These are phyloP conservation scores for Dendrocopos noguchii DNA, from an alignment of 2,113 vertebrate genomes.

Conservation along the genomic window DNA sequence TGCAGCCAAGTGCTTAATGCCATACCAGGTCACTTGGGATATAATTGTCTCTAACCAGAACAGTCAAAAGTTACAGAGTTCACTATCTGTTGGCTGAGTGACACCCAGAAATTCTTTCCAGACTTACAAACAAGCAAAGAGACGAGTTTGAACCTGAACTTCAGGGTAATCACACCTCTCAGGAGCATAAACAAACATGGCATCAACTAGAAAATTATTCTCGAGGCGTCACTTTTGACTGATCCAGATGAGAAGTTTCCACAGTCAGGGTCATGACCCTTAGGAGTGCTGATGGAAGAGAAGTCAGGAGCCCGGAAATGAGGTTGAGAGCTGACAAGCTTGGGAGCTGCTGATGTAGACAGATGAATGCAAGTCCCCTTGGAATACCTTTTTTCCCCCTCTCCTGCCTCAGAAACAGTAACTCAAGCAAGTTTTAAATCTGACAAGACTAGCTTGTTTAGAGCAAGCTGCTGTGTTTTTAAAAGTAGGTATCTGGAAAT, in stretches of 20 bases:
- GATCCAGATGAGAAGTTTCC: not conserved
- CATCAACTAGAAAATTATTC: not conserved
- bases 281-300: not conserved
- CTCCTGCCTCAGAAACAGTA: not conserved
- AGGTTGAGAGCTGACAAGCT: not conserved
- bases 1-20: not conserved
- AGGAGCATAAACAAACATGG: slow-evolving; percentile 39
- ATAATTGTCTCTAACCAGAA: not conserved
- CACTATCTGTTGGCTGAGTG: not conserved
- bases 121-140: slow-evolving; percentile 28
- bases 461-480: not conserved
- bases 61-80: slow-evolving; percentile 28
- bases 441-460: not conserved
- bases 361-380: not conserved
- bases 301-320: not conserved
- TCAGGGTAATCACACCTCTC: not conserved
- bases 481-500: not conserved
- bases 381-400: not conserved
- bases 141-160: slow-evolving; percentile 52
- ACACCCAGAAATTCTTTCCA: slow-evolving; percentile 49
- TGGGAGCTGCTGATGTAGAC: slow-evolving; percentile 42
- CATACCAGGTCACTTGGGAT: not conserved
- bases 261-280: not conserved
- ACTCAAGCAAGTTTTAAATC: not conserved
- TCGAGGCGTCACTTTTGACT: not conserved